A percentile compares a stretch with the other conserved stretches of the same genome.
phyloP scores from a whole-genome alignment of 2,888 invertebrate genomes.

The Druceiella hillmani region DNA sequence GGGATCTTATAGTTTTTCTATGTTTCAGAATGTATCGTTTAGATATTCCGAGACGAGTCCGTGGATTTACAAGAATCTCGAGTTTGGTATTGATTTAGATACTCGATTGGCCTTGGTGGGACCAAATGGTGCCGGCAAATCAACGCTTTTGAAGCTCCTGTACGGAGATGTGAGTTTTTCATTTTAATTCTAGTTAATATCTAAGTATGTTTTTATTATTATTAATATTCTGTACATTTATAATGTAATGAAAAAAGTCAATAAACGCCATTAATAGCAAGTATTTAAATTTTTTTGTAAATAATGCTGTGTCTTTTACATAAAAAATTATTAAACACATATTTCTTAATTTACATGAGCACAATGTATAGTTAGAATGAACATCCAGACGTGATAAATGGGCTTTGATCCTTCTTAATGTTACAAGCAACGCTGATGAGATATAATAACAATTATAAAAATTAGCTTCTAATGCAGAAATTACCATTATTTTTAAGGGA shows the following conservation, averaged over 20 bases:
- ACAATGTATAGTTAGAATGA: too few species aligned
- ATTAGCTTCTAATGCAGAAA: too few species aligned
- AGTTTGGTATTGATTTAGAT: slow-evolving; percentile 98
- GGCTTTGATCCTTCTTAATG: too few species aligned
- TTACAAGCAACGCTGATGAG: too few species aligned
- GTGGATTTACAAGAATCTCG: slow-evolving; percentile 93
- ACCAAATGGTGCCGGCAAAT: slow-evolving; percentile 98
- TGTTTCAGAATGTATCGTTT: slow-evolving; percentile 83
- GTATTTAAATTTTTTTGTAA: too few species aligned
- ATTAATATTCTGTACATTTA: slow-evolving; percentile 1
- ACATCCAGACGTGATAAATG: too few species aligned
- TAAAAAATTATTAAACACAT: too few species aligned
- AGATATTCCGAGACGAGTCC: slow-evolving; percentile 82
- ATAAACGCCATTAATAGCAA: background rate
- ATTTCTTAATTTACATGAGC: too few species aligned
- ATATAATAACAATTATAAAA: too few species aligned
- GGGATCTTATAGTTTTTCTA: slow-evolving; percentile 11
- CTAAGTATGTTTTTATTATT: background rate
- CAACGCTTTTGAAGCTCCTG: slow-evolving; percentile 91
- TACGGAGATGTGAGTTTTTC: slow-evolving; percentile 77
- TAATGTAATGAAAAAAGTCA: background rate
- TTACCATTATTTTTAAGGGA: too few species aligned
- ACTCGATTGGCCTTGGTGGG: slow-evolving; percentile 93
- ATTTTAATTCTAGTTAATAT: slow-evolving; percentile 5
- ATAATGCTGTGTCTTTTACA: too few species aligned